Percentiles rank a stretch among this genome's conserved stretches.
phyloP scores from a whole-genome alignment of 2,888 invertebrate species.

The Latrodectus hesperus region DNA sequence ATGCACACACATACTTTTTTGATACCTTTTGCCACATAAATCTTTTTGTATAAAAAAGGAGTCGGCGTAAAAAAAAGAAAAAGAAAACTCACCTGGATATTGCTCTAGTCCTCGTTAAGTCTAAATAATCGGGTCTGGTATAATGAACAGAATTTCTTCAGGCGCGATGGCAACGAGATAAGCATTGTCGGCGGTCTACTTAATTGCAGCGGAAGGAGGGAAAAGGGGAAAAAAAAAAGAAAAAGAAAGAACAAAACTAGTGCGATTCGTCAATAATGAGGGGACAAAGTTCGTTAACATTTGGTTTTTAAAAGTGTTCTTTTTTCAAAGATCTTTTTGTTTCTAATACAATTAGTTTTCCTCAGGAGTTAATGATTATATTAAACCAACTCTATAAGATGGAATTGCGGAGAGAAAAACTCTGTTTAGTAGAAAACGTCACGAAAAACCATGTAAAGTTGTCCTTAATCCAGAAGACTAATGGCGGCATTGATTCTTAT shows the following conservation, averaged over 20 bases:
- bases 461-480: no score
- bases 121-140: constrained; percentile 38
- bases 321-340: no score
- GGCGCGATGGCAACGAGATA: constrained; percentile 60
- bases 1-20: neutral
- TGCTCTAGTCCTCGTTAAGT: constrained; percentile 24
- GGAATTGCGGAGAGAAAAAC: no score
- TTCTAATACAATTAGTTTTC: no score
- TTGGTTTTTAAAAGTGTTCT: neutral
- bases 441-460: no score
- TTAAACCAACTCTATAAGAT: no score
- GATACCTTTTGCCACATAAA: neutral
- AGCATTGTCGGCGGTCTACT: constrained; percentile 59
- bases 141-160: constrained; percentile 58
- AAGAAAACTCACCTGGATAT: neutral
- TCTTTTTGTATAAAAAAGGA: neutral
- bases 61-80: neutral
- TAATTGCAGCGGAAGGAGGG: constrained; percentile 64
- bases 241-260: neutral
- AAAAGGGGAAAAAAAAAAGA: neutral
- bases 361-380: no score
- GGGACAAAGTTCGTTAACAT: constrained; percentile 57
- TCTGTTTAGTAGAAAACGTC: no score
- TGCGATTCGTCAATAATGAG: constrained; percentile 50
- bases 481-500: no score